Evolutionary conservation across 2,888 invertebrate species (phyloP), one percentile per base, ranked within the genome.

Genomic region (Drosophila fulvimacula): DNA sequence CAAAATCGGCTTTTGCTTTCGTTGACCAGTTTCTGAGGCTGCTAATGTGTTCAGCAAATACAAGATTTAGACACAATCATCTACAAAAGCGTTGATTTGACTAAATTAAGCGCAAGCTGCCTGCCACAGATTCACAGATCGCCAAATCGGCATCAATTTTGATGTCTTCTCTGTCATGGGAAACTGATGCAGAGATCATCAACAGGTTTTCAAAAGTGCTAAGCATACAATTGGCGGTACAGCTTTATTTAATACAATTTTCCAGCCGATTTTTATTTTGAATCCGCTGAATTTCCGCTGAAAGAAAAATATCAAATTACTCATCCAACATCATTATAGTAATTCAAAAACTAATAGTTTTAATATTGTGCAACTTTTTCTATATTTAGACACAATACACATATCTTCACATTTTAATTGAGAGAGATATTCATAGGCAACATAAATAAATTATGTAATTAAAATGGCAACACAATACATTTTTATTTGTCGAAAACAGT

Each of bases 81-180:
- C 65, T 34, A 78, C 76, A 84, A 84, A 81, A 73, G 77, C 71
- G 83, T 78, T 82, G 86, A 84, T 88, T 88, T 75, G 74, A 70
- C 84, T 80, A 88, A 85, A 88, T 88, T 82, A 78, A 80, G 73
- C 71, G 61, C 78, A 69, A 48, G 51, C 63, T 57, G 46, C 49
- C 56, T 41, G 66, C 61, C 48, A 66, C 72, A 65, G 74, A 78
- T 72, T 74, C 27, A n/a, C 27, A 30, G 17, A 48, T 48, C 17
- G 30, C 5, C 48, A 80, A 80, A 88, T 66, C 82, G 85, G 70
- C 85, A 77, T 83, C 71, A 82, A 88, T 82, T 84, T 73, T 60
- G 58, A 56, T 68, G 53, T 66, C 56, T 11, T 42, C 42, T 60
- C 27, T 49, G 73, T 42, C 75, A 72, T 77, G 75, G 78, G 77